Base-by-base conservation (phyloP, 2,888 invertebrate genomes). In the Drosophila barbarae region DNA sequence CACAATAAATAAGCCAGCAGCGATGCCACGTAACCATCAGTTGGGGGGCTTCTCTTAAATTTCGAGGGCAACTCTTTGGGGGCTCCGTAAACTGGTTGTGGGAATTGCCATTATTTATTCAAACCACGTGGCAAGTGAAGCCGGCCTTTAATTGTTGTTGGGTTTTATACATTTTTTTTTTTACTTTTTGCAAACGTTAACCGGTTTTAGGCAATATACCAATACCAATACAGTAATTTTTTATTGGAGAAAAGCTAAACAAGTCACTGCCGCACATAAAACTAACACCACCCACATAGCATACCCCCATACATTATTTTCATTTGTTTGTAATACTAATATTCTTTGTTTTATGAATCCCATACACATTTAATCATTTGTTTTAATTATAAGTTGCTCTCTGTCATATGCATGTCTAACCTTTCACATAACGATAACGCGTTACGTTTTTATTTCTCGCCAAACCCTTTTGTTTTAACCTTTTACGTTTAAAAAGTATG, bases 101-200 rank as follows among this genome's bases (percentile, higher is more conserved):
- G 21, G 26, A 52, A 53, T 32, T 38, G 23, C 32, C 32, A 28
- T 52, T 39, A 28, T 52, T 39, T 39, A 28, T 5, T 28, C 3
- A 35, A 44, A 44, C 36, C 59, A 59, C 59, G 59, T 59, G 59
- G 59, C 59, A 59, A 23, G 8, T 51, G 12, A 9, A 35, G 35
- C 42, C 58, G 42, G 36, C 30, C 15, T 44, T 58, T 35, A 30
- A 12, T 18, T 32, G 18, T 46, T 46, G 12, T 46, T 46, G 18
- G 18, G 7, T 30, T 41, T 18, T 12, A 36, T 38, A 10, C 15
- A 5, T 18, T 3, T 38, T 6, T 39, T 18, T 3, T 38, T 6
- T 39, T 10, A 8, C 13, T n/a, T 30, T 56, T 56, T 39, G 35
- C 56, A 18, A 54, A 26, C 34, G 1, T 23, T 36, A 59, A 59